phyloP scores from a whole-genome alignment of 2,113 vertebrate genomes.

The Dipodomys spectabilis region DNA sequence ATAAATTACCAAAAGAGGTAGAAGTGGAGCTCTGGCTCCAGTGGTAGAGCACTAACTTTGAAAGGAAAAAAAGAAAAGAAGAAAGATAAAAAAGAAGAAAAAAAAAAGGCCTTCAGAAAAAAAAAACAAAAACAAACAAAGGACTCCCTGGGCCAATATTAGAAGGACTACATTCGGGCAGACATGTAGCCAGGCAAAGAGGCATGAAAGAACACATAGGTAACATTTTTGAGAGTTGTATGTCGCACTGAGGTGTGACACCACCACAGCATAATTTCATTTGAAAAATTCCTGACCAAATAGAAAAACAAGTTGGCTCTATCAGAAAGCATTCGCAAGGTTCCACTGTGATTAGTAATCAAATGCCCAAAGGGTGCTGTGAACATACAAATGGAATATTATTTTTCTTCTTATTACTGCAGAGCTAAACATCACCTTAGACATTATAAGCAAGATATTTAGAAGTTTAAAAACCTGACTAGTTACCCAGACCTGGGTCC shows the following conservation, averaged over 20 bases:
- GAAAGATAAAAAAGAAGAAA: too few relatives aligned
- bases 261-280: not conserved
- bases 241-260: conserved; percentile 19
- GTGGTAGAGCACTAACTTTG: too few relatives aligned
- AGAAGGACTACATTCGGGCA: not conserved
- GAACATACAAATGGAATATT: not conserved
- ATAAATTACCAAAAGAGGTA: too few relatives aligned
- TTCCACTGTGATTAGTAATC: conserved; percentile 26
- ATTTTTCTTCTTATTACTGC: not conserved
- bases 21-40: too few relatives aligned
- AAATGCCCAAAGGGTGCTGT: not conserved
- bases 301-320: not conserved
- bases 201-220: not conserved
- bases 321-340: not conserved
- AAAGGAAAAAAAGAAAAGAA: too few relatives aligned
- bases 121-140: too few relatives aligned
- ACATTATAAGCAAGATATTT: not conserved
- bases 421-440: conserved; percentile 16
- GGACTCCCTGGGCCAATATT: not conserved
- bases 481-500: not conserved
- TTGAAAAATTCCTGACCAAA: not conserved
- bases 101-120: too few relatives aligned
- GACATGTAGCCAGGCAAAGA: not conserved
- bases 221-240: conserved; percentile 28
- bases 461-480: conserved; percentile 18